Conservation (phyloP, 2,113 vertebrate genomes). For the Paracanthobrama guichenoti region DNA sequence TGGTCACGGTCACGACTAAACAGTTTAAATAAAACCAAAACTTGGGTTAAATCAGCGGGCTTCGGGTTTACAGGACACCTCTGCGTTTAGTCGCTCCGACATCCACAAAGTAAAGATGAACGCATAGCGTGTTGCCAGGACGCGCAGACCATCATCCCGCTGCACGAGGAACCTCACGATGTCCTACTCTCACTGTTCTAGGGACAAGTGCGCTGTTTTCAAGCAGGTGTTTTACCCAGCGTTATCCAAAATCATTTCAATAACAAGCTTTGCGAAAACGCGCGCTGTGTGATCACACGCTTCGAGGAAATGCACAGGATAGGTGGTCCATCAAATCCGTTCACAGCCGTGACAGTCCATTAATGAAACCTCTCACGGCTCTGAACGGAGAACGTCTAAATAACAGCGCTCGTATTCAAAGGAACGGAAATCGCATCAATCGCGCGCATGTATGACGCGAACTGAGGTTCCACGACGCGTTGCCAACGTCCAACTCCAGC, state of each 20-base stretch:
- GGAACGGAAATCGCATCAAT: neutral
- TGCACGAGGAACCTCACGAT: neutral
- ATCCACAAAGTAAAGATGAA: neutral
- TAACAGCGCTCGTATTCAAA: neutral
- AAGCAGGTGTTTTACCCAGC: slow-evolving; percentile 16
- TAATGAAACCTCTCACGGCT: neutral
- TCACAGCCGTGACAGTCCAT: slow-evolving; percentile 27
- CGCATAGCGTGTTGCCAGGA: slow-evolving; percentile 15
- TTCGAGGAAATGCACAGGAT: slow-evolving; percentile 34
- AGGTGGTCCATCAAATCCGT: slow-evolving; percentile 47
- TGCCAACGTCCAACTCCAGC: neutral
- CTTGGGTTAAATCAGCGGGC: slow-evolving; percentile 20
- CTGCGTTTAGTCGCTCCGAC: slow-evolving; percentile 15
- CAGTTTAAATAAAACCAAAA: neutral
- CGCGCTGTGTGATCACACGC: neutral
- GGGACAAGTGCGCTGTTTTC: neutral
- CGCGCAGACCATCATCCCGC: slow-evolving; percentile 40
- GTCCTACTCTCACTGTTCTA: neutral
- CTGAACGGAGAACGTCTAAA: neutral
- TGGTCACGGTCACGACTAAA: slow-evolving; percentile 57
- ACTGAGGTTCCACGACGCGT: neutral
- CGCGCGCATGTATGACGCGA: neutral
- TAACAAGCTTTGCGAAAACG: neutral
- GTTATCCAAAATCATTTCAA: neutral
- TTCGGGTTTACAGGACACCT: neutral